phyloP scores from a whole-genome alignment of 2,113 vertebrate genomes.

The Ariopsis seemanni region DNA sequence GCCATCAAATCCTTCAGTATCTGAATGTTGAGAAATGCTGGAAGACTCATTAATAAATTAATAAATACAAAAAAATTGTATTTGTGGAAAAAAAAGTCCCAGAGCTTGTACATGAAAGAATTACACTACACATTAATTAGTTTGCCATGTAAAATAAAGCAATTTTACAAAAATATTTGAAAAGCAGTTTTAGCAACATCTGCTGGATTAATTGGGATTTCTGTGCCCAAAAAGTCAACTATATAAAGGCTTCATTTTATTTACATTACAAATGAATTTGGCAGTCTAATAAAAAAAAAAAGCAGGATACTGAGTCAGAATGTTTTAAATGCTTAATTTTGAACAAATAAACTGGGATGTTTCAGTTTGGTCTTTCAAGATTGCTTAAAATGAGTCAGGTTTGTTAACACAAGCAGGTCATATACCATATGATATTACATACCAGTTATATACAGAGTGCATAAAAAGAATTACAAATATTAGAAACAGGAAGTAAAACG shows the following conservation, averaged over 20 bases:
- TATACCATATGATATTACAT: background rate
- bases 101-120: conserved; percentile 2
- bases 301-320: conserved; percentile 1
- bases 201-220: background rate
- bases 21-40: conserved; percentile 21
- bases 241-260: background rate
- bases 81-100: conserved; percentile 32
- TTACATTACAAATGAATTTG: background rate
- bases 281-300: background rate
- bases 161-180: background rate
- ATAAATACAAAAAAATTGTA: conserved; percentile 49
- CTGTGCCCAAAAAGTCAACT: background rate
- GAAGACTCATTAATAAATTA: conserved; percentile 55
- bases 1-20: background rate
- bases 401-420: conserved; percentile 3
- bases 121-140: background rate
- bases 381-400: background rate
- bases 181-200: background rate
- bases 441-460: background rate
- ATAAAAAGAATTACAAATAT: background rate
- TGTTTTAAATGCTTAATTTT: background rate
- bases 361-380: conserved; percentile 20
- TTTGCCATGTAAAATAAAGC: background rate
- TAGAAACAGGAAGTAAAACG: background rate
- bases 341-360: background rate